Conservation (phyloP, 1,140 invertebrate genomes). For the Drosophila mojavensis region DNA sequence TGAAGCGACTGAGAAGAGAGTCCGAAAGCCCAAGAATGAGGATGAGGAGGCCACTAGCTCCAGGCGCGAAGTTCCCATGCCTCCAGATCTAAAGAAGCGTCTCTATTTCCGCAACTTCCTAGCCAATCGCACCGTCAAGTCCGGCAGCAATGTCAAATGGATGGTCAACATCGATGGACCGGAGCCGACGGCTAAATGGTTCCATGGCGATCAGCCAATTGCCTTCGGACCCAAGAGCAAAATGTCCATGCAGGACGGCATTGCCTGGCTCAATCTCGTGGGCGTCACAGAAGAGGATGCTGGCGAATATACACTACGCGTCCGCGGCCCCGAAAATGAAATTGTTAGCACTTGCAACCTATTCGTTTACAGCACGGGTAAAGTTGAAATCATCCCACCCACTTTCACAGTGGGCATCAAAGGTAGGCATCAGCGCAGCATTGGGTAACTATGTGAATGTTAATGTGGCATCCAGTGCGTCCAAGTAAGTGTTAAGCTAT, state of each 20-base stretch:
- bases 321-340: slow-evolving; percentile 86
- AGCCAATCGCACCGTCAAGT: slow-evolving; percentile 87
- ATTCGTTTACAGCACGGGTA: slow-evolving; percentile 75
- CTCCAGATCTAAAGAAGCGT: slow-evolving; percentile 85
- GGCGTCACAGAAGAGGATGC: slow-evolving; percentile 85
- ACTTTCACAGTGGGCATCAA: slow-evolving; percentile 81
- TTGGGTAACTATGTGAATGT: slow-evolving; percentile 7
- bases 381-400: slow-evolving; percentile 67
- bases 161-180: slow-evolving; percentile 91
- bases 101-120: slow-evolving; percentile 90
- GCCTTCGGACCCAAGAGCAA: slow-evolving; percentile 83
- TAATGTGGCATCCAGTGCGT: slow-evolving; percentile 35
- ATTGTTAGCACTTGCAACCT: slow-evolving; percentile 79
- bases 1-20: slow-evolving; percentile 44
- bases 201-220: slow-evolving; percentile 86
- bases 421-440: slow-evolving; percentile 59
- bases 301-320: slow-evolving; percentile 87
- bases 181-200: slow-evolving; percentile 90
- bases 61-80: slow-evolving; percentile 69
- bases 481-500: slow-evolving; percentile 34
- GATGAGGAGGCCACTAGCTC: slow-evolving; percentile 57
- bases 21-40: slow-evolving; percentile 58
- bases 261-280: slow-evolving; percentile 88
- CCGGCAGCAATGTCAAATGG: slow-evolving; percentile 88
- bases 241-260: slow-evolving; percentile 86